phyloP scores from a whole-genome alignment of 1,140 invertebrate species.

The Ericerus pela region DNA sequence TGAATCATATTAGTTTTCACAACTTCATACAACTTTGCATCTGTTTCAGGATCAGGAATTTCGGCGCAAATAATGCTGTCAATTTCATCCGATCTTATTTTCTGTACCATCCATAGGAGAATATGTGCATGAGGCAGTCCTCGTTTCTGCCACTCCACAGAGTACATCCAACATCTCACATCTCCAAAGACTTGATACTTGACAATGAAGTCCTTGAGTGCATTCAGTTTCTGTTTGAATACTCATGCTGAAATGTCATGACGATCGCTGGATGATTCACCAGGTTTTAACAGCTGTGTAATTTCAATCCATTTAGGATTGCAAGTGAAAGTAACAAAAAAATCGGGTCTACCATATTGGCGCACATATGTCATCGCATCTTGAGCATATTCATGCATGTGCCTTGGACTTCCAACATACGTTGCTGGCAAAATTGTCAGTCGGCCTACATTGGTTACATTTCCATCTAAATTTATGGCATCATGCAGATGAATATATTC shows the following conservation, averaged over 20 bases:
- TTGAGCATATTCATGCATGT: conserved; percentile 35
- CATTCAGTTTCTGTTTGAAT: conserved; percentile 18
- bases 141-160: conserved; percentile 33
- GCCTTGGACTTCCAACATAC: conserved; percentile 30
- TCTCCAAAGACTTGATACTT: background rate
- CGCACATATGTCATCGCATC: conserved; percentile 37
- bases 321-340: conserved; percentile 17
- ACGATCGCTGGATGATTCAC: background rate
- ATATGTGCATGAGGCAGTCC: conserved; percentile 35
- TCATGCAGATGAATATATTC: conserved; percentile 26
- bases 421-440: conserved; percentile 29
- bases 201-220: conserved; percentile 14
- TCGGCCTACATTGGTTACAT: conserved; percentile 18
- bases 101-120: conserved; percentile 32
- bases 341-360: conserved; percentile 26
- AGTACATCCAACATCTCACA: conserved; percentile 25
- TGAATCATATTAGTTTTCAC: conserved; percentile 36
- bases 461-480: conserved; percentile 15
- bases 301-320: conserved; percentile 15
- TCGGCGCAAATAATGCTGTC: conserved; percentile 37
- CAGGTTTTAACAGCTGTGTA: background rate
- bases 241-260: conserved; percentile 14
- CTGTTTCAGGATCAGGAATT: conserved; percentile 34
- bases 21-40: conserved; percentile 31
- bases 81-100: conserved; percentile 30